phyloP scores from a whole-genome alignment of 2,797 vertebrate genomes.

The Stomatorhinus walkeri region DNA sequence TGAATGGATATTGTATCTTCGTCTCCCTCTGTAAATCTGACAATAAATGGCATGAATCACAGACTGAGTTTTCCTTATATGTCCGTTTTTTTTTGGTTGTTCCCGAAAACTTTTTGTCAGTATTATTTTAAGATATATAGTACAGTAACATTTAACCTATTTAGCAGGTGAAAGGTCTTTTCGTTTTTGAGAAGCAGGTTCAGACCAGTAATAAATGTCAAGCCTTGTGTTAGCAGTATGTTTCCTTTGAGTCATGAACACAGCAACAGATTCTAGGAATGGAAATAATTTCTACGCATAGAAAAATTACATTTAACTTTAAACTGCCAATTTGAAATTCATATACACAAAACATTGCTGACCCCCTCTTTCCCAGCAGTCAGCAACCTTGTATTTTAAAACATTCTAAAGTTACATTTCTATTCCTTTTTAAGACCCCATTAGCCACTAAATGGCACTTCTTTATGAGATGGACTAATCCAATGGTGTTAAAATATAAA shows the following conservation, averaged over 20 bases:
- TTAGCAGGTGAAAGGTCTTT: background rate
- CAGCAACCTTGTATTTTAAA: background rate
- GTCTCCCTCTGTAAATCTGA: background rate
- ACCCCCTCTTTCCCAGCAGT: background rate
- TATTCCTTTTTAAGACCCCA: background rate
- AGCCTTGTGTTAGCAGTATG: background rate
- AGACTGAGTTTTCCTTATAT: background rate
- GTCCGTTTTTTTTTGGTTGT: background rate
- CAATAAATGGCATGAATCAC: background rate
- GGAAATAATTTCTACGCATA: background rate
- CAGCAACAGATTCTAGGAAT: background rate
- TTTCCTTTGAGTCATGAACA: background rate
- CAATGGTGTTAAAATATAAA: background rate
- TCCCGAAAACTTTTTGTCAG: background rate
- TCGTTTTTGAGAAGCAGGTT: background rate
- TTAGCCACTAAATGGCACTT: background rate
- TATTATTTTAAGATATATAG: background rate
- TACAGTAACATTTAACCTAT: background rate
- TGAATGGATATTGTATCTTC: background rate
- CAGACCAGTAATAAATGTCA: background rate
- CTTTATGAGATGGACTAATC: background rate
- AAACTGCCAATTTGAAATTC: background rate
- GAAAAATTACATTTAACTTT: background rate
- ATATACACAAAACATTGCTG: background rate
- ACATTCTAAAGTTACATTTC: background rate